phyloP scores from a whole-genome alignment of 2,113 vertebrate genomes.

The Rhabdornis inornatus region DNA sequence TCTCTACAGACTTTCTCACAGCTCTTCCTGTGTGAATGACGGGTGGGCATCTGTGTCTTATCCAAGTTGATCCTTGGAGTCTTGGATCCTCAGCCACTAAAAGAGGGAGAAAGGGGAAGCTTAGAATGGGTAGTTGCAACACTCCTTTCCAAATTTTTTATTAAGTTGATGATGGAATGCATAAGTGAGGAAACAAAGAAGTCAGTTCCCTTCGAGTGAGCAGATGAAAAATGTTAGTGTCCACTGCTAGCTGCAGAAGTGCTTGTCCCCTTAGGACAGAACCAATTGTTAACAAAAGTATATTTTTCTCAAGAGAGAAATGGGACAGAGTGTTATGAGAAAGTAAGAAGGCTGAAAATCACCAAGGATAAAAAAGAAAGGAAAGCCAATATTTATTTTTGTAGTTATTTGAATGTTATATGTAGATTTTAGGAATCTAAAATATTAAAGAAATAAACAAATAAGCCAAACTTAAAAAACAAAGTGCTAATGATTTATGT shows the following conservation, averaged over 20 bases:
- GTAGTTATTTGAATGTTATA: background rate
- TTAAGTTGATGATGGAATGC: background rate
- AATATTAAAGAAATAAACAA: slow-evolving; percentile 44
- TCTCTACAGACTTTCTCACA: background rate
- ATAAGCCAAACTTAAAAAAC: slow-evolving; percentile 9
- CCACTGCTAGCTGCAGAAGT: background rate
- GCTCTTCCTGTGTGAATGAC: background rate
- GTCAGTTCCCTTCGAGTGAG: background rate
- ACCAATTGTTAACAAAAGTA: background rate
- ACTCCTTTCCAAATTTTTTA: background rate
- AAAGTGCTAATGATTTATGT: slow-evolving; percentile 25
- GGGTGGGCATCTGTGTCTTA: background rate
- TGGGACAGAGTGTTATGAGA: background rate
- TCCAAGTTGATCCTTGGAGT: background rate
- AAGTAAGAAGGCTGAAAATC: background rate
- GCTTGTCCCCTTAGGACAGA: background rate
- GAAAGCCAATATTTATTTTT: background rate
- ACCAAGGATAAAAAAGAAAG: background rate
- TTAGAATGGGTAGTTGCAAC: background rate
- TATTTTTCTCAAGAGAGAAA: background rate
- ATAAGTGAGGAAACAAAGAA: background rate
- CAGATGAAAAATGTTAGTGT: background rate
- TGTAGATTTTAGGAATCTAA: slow-evolving; percentile 1
- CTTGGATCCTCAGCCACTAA: background rate
- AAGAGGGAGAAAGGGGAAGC: background rate